A percentile compares a stretch with the other conserved stretches of the same genome.
These are phyloP conservation scores for Araneus ventricosus DNA, from an alignment of 1,140 invertebrate genomes.

Conservation along the genomic window DNA sequence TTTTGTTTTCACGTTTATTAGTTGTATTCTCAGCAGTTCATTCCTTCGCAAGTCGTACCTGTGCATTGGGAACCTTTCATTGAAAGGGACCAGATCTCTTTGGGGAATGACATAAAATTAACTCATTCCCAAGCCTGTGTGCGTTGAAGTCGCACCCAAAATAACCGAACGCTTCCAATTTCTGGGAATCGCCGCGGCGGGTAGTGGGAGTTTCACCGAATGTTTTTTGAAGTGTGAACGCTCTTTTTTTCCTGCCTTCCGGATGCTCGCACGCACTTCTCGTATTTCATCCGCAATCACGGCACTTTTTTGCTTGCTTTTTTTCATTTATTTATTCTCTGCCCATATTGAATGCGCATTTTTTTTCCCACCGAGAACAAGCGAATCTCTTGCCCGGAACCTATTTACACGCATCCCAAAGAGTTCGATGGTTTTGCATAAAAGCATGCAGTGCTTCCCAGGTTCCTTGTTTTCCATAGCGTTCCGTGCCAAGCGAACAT, in stretches of 20 bases:
- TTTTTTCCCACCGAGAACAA: constrained; percentile 4
- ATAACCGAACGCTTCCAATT: neutral
- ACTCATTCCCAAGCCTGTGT: neutral
- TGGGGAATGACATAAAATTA: too few species aligned
- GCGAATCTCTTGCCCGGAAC: constrained; percentile 21
- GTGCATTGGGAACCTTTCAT: too few species aligned
- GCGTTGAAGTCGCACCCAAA: neutral
- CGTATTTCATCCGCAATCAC: constrained; percentile 47
- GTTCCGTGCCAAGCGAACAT: neutral
- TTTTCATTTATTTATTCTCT: constrained; percentile 13
- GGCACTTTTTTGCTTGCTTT: neutral
- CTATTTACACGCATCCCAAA: constrained; percentile 27
- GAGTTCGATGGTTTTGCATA: constrained; percentile 26
- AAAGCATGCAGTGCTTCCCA: neutral
- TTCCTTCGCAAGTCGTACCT: too few species aligned
- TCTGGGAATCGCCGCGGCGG: neutral
- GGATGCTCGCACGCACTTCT: constrained; percentile 33
- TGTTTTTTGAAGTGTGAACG: constrained; percentile 64
- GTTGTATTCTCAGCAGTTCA: too few species aligned
- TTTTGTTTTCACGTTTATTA: too few species aligned
- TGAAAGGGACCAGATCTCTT: too few species aligned
- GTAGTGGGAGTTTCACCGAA: constrained; percentile 5
- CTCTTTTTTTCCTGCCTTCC: constrained; percentile 50
- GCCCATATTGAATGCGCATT: neutral
- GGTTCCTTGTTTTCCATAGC: constrained; percentile 4